A percentile compares a stretch with the other conserved stretches of the same genome.
phyloP scores from a whole-genome alignment of 2,888 invertebrate species.

The Lutraria lutraria region DNA sequence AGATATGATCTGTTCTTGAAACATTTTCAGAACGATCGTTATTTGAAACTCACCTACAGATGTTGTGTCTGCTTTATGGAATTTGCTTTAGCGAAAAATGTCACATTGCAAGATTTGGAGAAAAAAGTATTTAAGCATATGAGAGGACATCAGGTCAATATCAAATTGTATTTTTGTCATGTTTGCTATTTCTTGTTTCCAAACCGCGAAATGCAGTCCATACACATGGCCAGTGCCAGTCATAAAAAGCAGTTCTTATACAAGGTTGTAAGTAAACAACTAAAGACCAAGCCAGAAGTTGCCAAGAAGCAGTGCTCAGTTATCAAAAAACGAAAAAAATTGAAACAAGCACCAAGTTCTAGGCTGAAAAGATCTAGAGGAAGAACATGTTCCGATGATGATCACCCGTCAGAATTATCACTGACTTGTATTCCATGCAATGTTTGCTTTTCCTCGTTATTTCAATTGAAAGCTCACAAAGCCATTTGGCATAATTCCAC shows the following conservation, averaged over 20 bases:
- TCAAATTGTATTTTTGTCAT: conserved; percentile 30
- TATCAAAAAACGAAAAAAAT: neutral
- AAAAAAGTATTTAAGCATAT: neutral
- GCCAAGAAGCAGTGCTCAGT: neutral
- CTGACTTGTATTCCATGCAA: conserved; percentile 11
- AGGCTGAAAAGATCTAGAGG: neutral
- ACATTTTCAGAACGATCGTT: neutral
- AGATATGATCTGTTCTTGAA: neutral
- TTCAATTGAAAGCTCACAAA: conserved; percentile 26
- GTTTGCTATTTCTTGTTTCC: conserved; percentile 28
- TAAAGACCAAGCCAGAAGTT: neutral
- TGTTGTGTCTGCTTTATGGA: conserved; percentile 9
- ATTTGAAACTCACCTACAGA: neutral
- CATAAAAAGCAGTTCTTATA: neutral
- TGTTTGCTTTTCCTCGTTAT: conserved; percentile 20
- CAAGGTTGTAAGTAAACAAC: neutral
- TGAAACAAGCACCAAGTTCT: neutral
- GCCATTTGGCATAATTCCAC: conserved; percentile 13
- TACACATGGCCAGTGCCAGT: neutral
- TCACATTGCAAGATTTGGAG: neutral
- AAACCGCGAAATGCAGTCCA: neutral
- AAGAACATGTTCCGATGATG: neutral
- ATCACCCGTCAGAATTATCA: neutral
- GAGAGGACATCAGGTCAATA: neutral
- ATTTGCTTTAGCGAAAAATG: neutral